phyloP scores from a whole-genome alignment of 2,797 vertebrate species.

The Myotis findleyi region DNA sequence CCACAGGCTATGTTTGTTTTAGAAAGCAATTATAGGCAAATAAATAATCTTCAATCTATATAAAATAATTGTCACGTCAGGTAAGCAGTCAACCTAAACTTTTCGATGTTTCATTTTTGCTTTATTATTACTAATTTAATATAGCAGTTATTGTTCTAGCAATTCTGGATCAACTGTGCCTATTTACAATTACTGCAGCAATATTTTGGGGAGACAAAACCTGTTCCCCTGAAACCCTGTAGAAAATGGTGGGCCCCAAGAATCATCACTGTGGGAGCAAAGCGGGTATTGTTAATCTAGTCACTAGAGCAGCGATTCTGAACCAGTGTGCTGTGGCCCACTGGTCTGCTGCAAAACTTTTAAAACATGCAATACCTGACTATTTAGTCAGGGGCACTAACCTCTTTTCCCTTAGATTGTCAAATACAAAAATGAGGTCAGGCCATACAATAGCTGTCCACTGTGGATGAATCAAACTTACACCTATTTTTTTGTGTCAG shows the following conservation, averaged over 20 bases:
- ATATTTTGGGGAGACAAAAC: not conserved
- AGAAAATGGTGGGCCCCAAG: not conserved
- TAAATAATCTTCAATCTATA: not conserved
- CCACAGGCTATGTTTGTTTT: not conserved
- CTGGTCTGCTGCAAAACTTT: not conserved
- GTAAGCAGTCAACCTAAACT: not conserved
- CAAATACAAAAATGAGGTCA: not conserved
- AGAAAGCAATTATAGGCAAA: conserved; percentile 26
- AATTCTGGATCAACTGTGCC: not conserved
- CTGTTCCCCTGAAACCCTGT: not conserved
- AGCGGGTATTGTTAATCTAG: not conserved
- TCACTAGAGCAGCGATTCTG: not conserved
- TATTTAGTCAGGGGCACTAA: not conserved
- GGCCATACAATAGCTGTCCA: not conserved
- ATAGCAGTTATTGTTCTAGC: not conserved
- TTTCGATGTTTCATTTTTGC: not conserved
- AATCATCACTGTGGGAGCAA: not conserved
- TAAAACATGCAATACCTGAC: not conserved
- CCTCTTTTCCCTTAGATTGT: not conserved
- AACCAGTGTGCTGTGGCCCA: not conserved
- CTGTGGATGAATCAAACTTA: not conserved
- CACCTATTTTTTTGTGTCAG: not conserved
- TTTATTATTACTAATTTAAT: not conserved
- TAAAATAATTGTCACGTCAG: conserved; percentile 35
- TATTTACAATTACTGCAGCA: not conserved